Evolutionary conservation across 1,140 invertebrate species (phyloP).

Genomic region (Plectrocnemia conspersa): DNA sequence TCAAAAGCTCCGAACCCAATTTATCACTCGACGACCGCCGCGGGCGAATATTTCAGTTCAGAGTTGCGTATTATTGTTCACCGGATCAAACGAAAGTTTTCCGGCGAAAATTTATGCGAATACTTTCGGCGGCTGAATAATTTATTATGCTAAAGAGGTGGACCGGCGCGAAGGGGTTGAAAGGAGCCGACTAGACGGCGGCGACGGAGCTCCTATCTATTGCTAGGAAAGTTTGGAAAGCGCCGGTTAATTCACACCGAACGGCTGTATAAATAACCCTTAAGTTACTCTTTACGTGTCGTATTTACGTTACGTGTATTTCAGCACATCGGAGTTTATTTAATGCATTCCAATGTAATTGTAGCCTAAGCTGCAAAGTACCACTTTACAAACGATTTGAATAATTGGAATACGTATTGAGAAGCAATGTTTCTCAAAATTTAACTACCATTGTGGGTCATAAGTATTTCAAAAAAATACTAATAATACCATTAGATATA

Average conservation of each 20-base stretch:
- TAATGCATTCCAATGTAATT: too few relatives aligned
- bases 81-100: neutral
- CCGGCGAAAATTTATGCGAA: conserved; percentile 27
- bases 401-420: too few relatives aligned
- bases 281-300: too few relatives aligned
- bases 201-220: neutral
- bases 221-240: neutral
- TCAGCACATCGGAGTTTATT: too few relatives aligned
- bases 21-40: conserved; percentile 22
- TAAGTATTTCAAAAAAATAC: too few relatives aligned
- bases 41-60: conserved; percentile 5
- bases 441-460: too few relatives aligned
- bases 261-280: too few relatives aligned
- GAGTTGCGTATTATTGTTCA: conserved; percentile 9
- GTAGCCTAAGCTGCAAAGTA: too few relatives aligned
- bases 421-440: too few relatives aligned
- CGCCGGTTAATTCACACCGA: neutral
- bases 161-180: conserved; percentile 1
- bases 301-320: too few relatives aligned
- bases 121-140: conserved; percentile 26
- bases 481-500: too few relatives aligned
- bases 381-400: too few relatives aligned
- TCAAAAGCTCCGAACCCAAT: conserved; percentile 28
- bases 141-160: conserved; percentile 23
- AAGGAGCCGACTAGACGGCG: conserved; percentile 6